Conservation (phyloP, 2,113 vertebrate species). For the Epinephelus lanceolatus region DNA sequence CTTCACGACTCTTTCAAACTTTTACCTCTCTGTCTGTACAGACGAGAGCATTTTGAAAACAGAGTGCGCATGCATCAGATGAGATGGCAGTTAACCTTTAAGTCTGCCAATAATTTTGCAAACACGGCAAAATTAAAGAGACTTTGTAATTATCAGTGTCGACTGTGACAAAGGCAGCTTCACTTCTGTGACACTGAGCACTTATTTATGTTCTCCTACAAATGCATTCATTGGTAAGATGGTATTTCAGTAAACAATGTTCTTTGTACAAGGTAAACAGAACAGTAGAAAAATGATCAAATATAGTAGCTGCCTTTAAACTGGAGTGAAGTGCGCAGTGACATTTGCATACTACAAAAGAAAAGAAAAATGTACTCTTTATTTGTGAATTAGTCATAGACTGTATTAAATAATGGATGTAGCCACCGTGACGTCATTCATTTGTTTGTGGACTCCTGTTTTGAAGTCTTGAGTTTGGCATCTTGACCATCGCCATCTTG, state of each 20-base stretch:
- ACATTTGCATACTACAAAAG: conserved; percentile 40
- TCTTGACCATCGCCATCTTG: no score
- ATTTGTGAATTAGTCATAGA: background rate
- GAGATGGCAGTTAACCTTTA: conserved; percentile 93
- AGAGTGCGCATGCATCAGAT: conserved; percentile 85
- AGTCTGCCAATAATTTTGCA: conserved; percentile 89
- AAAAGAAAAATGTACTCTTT: background rate
- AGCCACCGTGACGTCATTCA: no score
- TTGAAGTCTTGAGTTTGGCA: no score
- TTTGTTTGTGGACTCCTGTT: no score
- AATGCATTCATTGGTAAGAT: conserved; percentile 1
- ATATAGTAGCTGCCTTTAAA: background rate
- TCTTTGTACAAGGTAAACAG: conserved; percentile 25
- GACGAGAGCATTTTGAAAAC: conserved; percentile 72
- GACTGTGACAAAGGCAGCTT: conserved; percentile 48
- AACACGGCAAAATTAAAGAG: conserved; percentile 70
- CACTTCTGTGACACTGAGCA: conserved; percentile 37
- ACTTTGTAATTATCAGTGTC: conserved; percentile 64
- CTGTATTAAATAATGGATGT: no score
- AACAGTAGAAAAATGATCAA: background rate
- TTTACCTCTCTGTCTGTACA: conserved; percentile 32
- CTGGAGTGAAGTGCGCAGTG: conserved; percentile 10
- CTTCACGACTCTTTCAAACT: conserved; percentile 67
- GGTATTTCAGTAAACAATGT: conserved; percentile 21
- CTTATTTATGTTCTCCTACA: conserved; percentile 17